These are phyloP conservation scores for Amiota communis DNA, from an alignment of 2,888 invertebrate genomes.

Conservation along the genomic window DNA sequence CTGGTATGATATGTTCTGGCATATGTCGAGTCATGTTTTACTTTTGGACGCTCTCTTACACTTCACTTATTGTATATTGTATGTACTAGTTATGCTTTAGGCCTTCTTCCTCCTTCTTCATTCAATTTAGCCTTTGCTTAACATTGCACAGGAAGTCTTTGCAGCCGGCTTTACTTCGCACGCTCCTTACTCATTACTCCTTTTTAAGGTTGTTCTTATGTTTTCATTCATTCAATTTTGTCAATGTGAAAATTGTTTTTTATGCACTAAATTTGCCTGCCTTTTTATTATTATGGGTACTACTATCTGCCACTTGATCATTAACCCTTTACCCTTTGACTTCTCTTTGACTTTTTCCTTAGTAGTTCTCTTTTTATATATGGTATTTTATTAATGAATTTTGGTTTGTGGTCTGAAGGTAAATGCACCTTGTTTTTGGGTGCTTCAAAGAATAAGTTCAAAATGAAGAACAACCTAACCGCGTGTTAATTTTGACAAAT, in stretches of 20 bases:
- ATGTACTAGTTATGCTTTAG: neutral
- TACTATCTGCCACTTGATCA: neutral
- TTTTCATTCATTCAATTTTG: neutral
- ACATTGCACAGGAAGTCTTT: slow-evolving; percentile 21
- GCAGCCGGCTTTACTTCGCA: slow-evolving; percentile 6
- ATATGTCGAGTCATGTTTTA: slow-evolving; percentile 17
- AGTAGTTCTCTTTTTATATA: neutral
- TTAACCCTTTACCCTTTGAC: neutral
- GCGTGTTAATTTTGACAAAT: slow-evolving; percentile 35
- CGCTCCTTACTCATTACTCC: no score
- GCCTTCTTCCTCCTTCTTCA: no score
- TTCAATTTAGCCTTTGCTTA: neutral
- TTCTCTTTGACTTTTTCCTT: neutral
- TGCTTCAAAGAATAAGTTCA: slow-evolving; percentile 6
- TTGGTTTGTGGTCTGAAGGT: neutral
- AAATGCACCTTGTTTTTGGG: slow-evolving; percentile 24
- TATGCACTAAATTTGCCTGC: slow-evolving; percentile 14
- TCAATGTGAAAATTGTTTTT: slow-evolving; percentile 58
- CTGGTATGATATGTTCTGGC: neutral
- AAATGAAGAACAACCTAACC: neutral
- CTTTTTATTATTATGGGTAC: neutral
- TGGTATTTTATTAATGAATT: slow-evolving; percentile 24
- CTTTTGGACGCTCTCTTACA: neutral
- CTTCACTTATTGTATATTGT: neutral
- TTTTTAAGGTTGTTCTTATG: neutral